Evolutionary conservation across 30 jellyfish, hydroid and myxozoan genomes (phyloP).

Genomic region (Cassiopea andromeda): DNA sequence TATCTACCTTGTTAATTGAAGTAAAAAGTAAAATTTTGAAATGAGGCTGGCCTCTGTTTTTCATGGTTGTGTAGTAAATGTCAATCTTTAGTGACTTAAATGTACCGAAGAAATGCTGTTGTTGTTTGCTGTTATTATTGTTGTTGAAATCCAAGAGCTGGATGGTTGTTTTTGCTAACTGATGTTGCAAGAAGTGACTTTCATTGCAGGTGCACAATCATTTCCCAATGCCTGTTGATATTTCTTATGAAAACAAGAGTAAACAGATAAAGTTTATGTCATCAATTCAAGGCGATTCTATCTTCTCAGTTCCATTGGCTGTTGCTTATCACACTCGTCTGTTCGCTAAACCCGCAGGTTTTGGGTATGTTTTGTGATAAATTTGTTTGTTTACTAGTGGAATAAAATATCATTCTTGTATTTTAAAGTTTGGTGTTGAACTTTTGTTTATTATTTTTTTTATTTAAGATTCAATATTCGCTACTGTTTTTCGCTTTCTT

Average conservation of each 20-base stretch:
- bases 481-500: too few species aligned
- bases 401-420: too few species aligned
- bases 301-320: slow-evolving; percentile 81
- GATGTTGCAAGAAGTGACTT: not conserved
- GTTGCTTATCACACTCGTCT: slow-evolving; percentile 83
- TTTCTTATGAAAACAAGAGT: slow-evolving; percentile 56
- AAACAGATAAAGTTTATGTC: slow-evolving; percentile 40
- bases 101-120: not conserved
- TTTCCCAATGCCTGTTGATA: slow-evolving; percentile 94
- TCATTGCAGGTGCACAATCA: slow-evolving; percentile 76
- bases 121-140: too few species aligned
- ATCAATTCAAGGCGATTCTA: slow-evolving; percentile 52
- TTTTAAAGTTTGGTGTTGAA: too few species aligned
- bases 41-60: not conserved
- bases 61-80: too few species aligned
- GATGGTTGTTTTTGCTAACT: too few species aligned
- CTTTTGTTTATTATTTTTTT: not conserved
- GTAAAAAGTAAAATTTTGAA: not conserved
- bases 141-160: too few species aligned
- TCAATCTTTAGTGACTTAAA: too few species aligned
- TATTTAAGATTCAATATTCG: not conserved
- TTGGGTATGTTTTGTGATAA: slow-evolving; percentile 85
- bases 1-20: not conserved
- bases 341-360: slow-evolving; percentile 87
- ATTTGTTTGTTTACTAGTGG: too few species aligned